Evolutionary conservation across 2,113 vertebrate genomes (phyloP), one percentile per base, ranked within the genome.

Genomic region (Ia io): DNA sequence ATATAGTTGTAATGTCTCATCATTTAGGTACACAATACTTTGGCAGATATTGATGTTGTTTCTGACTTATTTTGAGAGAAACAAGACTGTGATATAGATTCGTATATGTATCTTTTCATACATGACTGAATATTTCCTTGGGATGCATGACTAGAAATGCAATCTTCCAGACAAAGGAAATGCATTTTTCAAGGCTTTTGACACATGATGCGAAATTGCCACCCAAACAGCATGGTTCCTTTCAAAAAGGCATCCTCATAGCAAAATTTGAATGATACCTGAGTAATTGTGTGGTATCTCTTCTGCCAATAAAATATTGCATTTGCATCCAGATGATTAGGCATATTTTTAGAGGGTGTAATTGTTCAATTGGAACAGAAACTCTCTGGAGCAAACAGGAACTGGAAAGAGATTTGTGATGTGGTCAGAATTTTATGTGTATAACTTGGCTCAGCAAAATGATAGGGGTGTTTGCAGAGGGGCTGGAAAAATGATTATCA

Each of bases 331-430:
- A 82, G 80, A 92, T 88, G 80, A 96, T 20, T 82, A 23, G 11
- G 22, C 3, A 74, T 96, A 92, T 92, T 93, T 97, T 95, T 88
- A 90, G 82, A 92, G 61, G 47, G 32, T 78, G 9, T 95, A 88
- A 92, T 95, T 96, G 71, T 96, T 97, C 90, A 85, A n/a, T 88
- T 93, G 80, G 77, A 91, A 80, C 18, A 82, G 80, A 93, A 90
- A 77, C 40, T 61, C 71, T 71, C 14, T 65, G 53, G 51, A 73
- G 14, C 76, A 93, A 89, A n/a, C 53, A 65, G 65, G 28, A 84
- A 65, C 70, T 59, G 16, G 70, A 88, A 70, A 42, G 35, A 86
- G 47, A 93, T 92, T 35, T 86, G 90, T 77, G 53, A 82, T 73
- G 6, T 96, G 76, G 49, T 92, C 40, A 74, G 67, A 95, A 95